Evolutionary conservation across 2,888 invertebrate species (phyloP), one percentile per base, ranked within the genome.

Genomic region (Phytoseiulus persimilis): DNA sequence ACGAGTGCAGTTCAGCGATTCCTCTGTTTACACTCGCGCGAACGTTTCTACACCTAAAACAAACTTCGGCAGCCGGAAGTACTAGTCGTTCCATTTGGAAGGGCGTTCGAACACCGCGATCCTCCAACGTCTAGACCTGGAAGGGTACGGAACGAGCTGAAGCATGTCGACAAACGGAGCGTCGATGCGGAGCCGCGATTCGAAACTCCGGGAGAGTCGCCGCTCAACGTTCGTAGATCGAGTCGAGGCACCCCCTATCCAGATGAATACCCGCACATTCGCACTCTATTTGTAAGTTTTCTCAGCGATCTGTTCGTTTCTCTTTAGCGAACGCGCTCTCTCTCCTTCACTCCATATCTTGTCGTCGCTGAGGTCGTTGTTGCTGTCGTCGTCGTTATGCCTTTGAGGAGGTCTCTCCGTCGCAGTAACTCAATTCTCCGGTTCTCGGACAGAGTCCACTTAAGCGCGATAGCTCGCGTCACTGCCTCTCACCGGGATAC

Each of bases 1-100:
- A 65, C 65, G 65, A 65, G 65, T 65, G 65, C 65, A 65, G 65
- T 65, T 65, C 65, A 65, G 65, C 65, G 65, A 65, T 65, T 65
- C 65, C 18, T 65, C 65, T 65, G 65, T 65, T 65, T 65, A 65
- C 65, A 65, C 65, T 65, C 65, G 23, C 65, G 65, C 65, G 1
- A 23, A 65, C 65, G 65, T 65, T 65, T 18, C 65, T 3, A 23
- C 28, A 65, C 65, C 65, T 23, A 23, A 65, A 65, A 65, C 65
- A 65, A 65, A 65, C 65, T 46, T 14, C 46, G 46, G 9, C 14
- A 23, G 28, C 65, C 65, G 65, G 65, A 65, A 65, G 9, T 46
- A 11, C 46, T 11, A 46, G 46, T n/a, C n/a, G n/a, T n/a, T n/a
- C n/a, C n/a, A n/a, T n/a, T n/a, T n/a, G 14, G 46, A 11, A 46